A percentile compares a stretch with the other conserved stretches of the same genome.
These are phyloP conservation scores for Conger conger DNA, from an alignment of 2,113 vertebrate genomes.

Conservation along the genomic window DNA sequence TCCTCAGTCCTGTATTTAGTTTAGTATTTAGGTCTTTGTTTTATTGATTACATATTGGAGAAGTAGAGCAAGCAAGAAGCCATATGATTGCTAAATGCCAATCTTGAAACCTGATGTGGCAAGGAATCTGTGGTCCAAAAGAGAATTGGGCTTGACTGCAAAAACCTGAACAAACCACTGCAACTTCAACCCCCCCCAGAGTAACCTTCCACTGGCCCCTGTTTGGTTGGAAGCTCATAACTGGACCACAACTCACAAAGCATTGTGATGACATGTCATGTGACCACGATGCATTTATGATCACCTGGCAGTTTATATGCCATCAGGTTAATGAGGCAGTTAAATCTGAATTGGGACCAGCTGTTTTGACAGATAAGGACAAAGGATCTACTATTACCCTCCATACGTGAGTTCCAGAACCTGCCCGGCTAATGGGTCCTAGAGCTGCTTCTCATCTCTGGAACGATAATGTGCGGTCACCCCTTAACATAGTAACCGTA, in stretches of 20 bases:
- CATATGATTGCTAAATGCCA: background rate
- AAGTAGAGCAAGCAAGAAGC: background rate
- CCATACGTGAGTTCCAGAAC: conserved; percentile 17
- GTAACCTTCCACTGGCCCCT: background rate
- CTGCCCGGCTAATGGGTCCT: background rate
- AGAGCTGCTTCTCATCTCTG: background rate
- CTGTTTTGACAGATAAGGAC: conserved; percentile 32
- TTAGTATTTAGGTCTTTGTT: background rate
- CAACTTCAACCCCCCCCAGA: background rate
- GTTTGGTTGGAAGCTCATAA: background rate
- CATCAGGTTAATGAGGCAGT: conserved; percentile 42
- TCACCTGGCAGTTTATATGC: conserved; percentile 9
- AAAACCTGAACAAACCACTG: background rate
- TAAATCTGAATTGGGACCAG: conserved; percentile 27
- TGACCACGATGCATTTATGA: conserved; percentile 13
- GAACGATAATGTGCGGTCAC: background rate
- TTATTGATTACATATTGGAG: background rate
- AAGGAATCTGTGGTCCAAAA: background rate
- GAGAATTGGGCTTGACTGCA: background rate
- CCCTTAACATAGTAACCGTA: background rate
- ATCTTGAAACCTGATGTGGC: background rate
- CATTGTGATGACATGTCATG: background rate
- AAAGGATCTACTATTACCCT: conserved; percentile 10
- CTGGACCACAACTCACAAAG: background rate
- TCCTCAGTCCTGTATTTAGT: background rate